Conservation (phyloP, 2,113 vertebrate genomes). For the Sphaerodactylus townsendi region DNA sequence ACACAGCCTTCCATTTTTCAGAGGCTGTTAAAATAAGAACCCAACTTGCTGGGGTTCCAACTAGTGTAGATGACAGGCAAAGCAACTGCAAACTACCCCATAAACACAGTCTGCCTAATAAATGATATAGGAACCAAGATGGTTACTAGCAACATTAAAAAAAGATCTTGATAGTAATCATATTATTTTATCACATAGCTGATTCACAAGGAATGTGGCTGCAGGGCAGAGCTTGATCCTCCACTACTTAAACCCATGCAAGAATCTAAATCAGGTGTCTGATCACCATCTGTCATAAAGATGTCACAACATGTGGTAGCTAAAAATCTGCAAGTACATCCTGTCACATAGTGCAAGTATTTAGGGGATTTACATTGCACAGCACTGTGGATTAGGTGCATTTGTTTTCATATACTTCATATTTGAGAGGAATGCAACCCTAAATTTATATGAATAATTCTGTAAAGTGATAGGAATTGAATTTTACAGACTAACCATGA, state of each 20-base stretch:
- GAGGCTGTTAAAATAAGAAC: no score
- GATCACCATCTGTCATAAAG: neutral
- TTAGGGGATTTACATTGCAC: neutral
- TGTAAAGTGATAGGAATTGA: neutral
- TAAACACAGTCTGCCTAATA: no score
- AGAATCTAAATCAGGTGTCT: conserved; percentile 16
- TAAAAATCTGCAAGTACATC: conserved; percentile 10
- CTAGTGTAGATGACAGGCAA: no score
- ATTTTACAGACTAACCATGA: conserved; percentile 15
- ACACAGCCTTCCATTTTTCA: no score
- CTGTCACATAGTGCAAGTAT: neutral
- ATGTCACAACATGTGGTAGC: neutral
- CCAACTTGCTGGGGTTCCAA: no score
- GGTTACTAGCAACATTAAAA: neutral
- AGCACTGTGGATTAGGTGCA: neutral
- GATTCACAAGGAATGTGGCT: neutral
- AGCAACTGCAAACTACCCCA: no score
- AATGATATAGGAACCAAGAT: no score
- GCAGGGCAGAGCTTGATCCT: neutral
- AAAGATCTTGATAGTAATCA: neutral
- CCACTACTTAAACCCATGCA: neutral
- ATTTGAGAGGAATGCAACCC: neutral
- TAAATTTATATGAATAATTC: neutral
- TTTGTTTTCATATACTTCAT: conserved; percentile 2
- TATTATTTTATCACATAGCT: neutral